phyloP scores from a whole-genome alignment of 2,797 vertebrate species.

The Cirrhinus mrigala region DNA sequence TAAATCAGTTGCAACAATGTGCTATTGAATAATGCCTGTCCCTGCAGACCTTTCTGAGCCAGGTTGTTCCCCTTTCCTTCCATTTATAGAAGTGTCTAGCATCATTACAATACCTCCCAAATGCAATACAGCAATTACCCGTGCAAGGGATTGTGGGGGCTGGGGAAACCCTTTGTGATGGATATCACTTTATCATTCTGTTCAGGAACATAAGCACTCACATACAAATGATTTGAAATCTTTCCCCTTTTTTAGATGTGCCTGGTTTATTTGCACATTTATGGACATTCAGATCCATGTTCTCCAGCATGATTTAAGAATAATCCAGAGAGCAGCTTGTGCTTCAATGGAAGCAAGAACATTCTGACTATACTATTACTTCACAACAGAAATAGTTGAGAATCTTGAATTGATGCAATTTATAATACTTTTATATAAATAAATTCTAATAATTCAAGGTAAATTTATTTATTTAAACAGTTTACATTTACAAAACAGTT shows the following conservation, averaged over 20 bases:
- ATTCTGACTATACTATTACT: not conserved
- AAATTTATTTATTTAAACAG: no score
- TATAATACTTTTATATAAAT: no score
- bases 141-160: not conserved
- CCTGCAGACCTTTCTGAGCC: not conserved
- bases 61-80: not conserved
- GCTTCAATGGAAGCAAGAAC: not conserved
- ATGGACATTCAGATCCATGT: not conserved
- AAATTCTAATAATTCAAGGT: no score
- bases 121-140: not conserved
- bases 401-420: no score
- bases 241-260: not conserved
- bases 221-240: not conserved
- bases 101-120: conserved; percentile 14
- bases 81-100: not conserved
- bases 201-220: not conserved
- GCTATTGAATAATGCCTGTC: not conserved
- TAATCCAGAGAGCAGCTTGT: not conserved
- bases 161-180: conserved; percentile 16
- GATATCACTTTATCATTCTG: not conserved
- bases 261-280: conserved; percentile 8
- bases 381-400: not conserved
- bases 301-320: not conserved
- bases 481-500: no score
- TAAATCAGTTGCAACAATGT: not conserved